phyloP scores from a whole-genome alignment of 2,888 invertebrate genomes.

The Aphidius colemani region DNA sequence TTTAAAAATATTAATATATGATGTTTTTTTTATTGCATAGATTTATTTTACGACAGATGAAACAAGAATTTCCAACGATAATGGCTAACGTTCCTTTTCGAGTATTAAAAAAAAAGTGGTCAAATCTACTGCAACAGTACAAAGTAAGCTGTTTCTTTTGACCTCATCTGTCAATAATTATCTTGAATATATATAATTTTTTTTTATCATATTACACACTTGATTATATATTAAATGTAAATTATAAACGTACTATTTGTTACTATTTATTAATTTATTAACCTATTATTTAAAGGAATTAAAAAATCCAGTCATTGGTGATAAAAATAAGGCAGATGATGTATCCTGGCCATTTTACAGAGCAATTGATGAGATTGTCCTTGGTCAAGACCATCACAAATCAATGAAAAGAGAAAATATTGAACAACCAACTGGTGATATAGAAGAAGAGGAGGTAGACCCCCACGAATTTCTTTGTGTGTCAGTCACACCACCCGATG shows the following conservation, averaged over 20 bases:
- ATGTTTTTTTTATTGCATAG: slow-evolving; percentile 27
- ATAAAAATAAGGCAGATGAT: slow-evolving; percentile 52
- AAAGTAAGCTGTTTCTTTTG: slow-evolving; percentile 39
- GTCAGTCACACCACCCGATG: slow-evolving; percentile 41
- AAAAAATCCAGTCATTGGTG: slow-evolving; percentile 51
- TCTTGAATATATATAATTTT: no score
- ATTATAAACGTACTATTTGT: no score
- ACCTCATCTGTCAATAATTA: no score
- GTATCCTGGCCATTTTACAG: slow-evolving; percentile 53
- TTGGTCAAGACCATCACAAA: slow-evolving; percentile 35
- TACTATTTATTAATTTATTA: no score
- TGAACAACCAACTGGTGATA: slow-evolving; percentile 10
- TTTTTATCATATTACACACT: no score
- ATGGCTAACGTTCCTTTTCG: slow-evolving; percentile 51
- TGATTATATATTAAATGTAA: neutral
- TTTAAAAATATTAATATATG: neutral
- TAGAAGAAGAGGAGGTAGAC: slow-evolving; percentile 43
- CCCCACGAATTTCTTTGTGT: slow-evolving; percentile 50
- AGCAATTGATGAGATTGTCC: slow-evolving; percentile 48
- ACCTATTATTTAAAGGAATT: slow-evolving; percentile 39
- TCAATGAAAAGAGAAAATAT: slow-evolving; percentile 26
- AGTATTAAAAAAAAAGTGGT: slow-evolving; percentile 53
- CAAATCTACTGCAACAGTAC: slow-evolving; percentile 51
- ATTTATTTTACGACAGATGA: slow-evolving; percentile 49
- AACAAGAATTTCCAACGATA: slow-evolving; percentile 48